These are phyloP conservation scores for Sturnira hondurensis DNA, from an alignment of 2,113 vertebrate species.

Conservation along the genomic window DNA sequence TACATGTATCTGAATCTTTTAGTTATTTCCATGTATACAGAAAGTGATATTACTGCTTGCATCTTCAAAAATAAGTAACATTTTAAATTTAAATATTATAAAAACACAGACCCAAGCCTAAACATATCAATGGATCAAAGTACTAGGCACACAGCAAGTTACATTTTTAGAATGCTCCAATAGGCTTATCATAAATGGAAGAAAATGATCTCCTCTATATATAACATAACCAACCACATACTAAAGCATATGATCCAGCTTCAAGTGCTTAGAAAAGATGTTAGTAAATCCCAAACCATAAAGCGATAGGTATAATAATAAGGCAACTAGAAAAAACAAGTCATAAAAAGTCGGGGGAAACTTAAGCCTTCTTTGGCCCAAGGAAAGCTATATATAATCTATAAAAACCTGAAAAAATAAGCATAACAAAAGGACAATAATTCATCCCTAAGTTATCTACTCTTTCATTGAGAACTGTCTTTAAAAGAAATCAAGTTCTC, in stretches of 20 bases:
- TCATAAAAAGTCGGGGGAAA: not conserved
- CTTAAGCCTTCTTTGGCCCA: not conserved
- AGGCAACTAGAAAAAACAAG: not conserved
- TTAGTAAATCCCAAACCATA: not conserved
- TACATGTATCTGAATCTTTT: not conserved
- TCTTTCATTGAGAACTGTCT: slow-evolving; percentile 10
- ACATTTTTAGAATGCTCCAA: not conserved
- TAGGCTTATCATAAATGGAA: not conserved
- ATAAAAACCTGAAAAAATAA: not conserved
- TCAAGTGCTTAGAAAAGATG: slow-evolving; percentile 20
- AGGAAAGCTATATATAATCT: not conserved
- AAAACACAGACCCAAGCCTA: slow-evolving; percentile 8
- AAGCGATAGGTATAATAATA: not conserved
- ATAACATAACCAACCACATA: not conserved
- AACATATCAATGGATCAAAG: not conserved
- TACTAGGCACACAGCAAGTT: not conserved
- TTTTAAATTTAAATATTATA: not conserved
- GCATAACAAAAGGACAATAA: not conserved
- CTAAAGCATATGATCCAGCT: not conserved
- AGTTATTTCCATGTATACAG: not conserved
- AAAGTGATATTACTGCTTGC: not conserved
- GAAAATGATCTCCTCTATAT: not conserved
- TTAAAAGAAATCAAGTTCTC: not conserved
- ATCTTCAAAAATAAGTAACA: not conserved
- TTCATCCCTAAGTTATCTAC: not conserved